Evolutionary conservation across 2,113 vertebrate species (phyloP), one percentile per base, ranked within the genome.

Genomic region (Sapayoa aenigma): DNA sequence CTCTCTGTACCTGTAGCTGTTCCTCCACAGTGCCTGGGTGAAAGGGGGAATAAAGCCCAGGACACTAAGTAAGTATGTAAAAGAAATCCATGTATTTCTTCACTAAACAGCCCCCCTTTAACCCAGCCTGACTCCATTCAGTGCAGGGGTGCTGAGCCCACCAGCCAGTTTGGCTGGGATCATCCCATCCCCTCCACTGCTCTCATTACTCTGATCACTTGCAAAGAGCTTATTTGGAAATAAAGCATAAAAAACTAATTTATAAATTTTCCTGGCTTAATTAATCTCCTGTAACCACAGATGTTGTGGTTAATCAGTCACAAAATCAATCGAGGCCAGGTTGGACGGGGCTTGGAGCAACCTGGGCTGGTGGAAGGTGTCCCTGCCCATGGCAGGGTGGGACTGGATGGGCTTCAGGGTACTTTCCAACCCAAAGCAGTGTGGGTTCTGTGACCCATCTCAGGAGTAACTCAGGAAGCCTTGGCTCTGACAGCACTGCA

Each of bases 401-500:
- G n/a, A n/a, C n/a, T n/a, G n/a, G n/a, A n/a, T 46, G 74, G 30
- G 20, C 0, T 47, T 22, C 41, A 1, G 6, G 58, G 58, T 80
- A 58, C 3, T 58, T 49, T 14, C 24, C 67, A 27, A 5, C n/a
- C n/a, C n/a, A n/a, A n/a, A n/a, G n/a, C n/a, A n/a, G n/a, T n/a
- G n/a, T n/a, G n/a, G n/a, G n/a, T n/a, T n/a, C n/a, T n/a, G n/a
- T 11, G 59, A 14, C 9, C 33, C 50, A 10, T 3, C 27, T 42
- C 31, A 28, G 42, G 42, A 15, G 42, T 42, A 14, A n/a, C n/a
- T 42, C 41, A 42, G 41, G 41, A 42, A 42, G 41, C 35, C 35
- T 39, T 25, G 37, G 58, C n/a, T 37, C 8, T 60, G 58, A 17
- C 23, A 7, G 15, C 17, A 35, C 3, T 0, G 7, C 1, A 6